Percentiles rank a stretch among this genome's conserved stretches.
phyloP scores from a whole-genome alignment of 64 coral and sea anemone species.

The Montipora foliosa region DNA sequence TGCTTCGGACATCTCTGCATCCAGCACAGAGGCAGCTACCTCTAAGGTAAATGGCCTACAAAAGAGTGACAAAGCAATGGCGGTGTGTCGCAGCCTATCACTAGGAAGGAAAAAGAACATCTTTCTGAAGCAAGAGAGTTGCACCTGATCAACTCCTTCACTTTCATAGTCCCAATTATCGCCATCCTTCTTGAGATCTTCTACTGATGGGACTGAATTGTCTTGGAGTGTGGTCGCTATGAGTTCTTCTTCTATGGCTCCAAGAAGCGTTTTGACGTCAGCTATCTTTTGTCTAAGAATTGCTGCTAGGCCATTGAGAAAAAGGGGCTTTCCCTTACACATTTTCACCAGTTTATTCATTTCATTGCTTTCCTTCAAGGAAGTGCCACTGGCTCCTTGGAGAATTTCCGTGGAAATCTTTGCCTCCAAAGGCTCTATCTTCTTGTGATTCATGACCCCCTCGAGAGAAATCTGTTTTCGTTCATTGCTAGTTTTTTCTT shows the following conservation, averaged over 20 bases:
- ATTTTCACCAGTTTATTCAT: neutral
- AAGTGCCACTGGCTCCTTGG: neutral
- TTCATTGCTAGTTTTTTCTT: too few relatives aligned
- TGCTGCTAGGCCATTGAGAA: conserved; percentile 1
- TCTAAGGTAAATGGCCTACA: conserved; percentile 10
- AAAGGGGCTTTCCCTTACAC: conserved; percentile 12
- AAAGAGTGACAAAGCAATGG: neutral
- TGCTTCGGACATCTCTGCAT: neutral
- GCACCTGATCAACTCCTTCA: neutral
- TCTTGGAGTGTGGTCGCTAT: neutral
- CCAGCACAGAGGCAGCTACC: neutral
- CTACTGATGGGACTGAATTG: too few relatives aligned
- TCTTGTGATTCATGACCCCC: neutral
- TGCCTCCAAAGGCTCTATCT: neutral
- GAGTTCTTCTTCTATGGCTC: conserved; percentile 1
- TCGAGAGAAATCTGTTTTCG: too few relatives aligned
- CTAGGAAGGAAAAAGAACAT: conserved; percentile 25
- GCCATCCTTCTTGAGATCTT: neutral
- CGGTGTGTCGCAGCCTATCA: neutral
- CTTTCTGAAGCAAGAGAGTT: neutral
- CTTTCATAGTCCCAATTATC: neutral
- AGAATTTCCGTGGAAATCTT: neutral
- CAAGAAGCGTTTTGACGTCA: neutral
- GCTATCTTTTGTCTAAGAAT: conserved; percentile 8
- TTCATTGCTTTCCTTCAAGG: neutral